Evolutionary conservation across 2,797 vertebrate species (phyloP), one percentile per base, ranked within the genome.

Genomic region (Protosalanx chinensis): DNA sequence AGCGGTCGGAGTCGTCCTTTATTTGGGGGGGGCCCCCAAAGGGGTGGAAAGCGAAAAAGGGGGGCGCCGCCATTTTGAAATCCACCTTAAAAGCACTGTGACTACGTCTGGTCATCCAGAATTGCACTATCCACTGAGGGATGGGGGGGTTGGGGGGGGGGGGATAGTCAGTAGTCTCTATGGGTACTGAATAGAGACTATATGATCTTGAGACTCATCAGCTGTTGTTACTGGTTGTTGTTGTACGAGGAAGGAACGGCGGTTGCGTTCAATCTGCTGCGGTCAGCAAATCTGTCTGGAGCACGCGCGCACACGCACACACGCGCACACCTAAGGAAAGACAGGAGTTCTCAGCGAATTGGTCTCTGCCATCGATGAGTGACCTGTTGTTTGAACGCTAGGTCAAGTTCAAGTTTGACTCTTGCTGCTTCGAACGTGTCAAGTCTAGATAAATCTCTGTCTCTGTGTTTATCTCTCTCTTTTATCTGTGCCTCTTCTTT

Each of bases 381-480:
- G 16, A 41, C 37, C 37, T 41, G 3, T 16, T 53, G 0, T 53
- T 53, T 41, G 18, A n/a, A 53, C 6, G 23, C 53, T 29, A 3
- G 35, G 51, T 71, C 64, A 27, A 51, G 16, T 58, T 65, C 30
- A 33, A 33, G 35, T 62, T 46, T 49, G 56, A 33, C 37, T 41
- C 37, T 41, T 1, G 10, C 2, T 1, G 37, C 37, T 41, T 2
- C 37, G 12, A 41, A 41, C 6, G 37, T 41, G 37, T 41, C 37
- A 12, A 41, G 37, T 12, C 37, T 41, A 41, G 8, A 41, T 41
- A 12, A 41, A 41, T 16, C 29, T 16, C 35, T 23, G 35, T 20
- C n/a, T 51, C 59, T 51, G 23, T 70, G 59, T 32, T n/a, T 46
- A 58, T 63, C 59, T 51, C 27, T 70, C 68, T 63, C 27, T 60